Evolutionary conservation across 2,113 vertebrate species (phyloP), one percentile per base, ranked within the genome.

Genomic region (Dipodomys ordii): DNA sequence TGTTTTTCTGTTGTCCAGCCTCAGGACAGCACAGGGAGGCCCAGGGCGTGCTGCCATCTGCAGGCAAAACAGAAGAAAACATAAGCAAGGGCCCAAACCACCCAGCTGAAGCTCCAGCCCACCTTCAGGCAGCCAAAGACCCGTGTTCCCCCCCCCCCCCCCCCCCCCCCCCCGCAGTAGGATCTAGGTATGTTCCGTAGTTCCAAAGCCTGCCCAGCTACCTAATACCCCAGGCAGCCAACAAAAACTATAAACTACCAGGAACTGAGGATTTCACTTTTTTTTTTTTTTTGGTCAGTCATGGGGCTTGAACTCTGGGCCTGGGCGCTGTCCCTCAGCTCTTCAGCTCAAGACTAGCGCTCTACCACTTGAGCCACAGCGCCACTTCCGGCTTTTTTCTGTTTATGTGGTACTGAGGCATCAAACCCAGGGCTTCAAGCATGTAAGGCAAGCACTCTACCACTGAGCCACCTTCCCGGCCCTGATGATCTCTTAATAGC

Each of bases 21-120:
- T 84, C 13, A 19, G 62, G 44, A 53, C 35, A 20, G 53, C 5
- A 4, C 84, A 32, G 9, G 44, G 72, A 80, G 82, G 73, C 27
- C 69, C 94, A 87, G 95, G 49, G 49, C 0, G 7, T 96, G 85
- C 97, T 93, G 97, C 97, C 97, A 94, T 20, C 97, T 97, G 78
- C 95, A 97, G 97, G 94, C 46, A 53, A 92, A 57, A 92, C 22
- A 46, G 68, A 80, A 35, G 78, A 84, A 78, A 64, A 60, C 60
- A n/a, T 62, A 57, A 23, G 10, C 7, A 2, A 69, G 1, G 39
- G 69, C 27, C 7, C 16, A 19, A 22, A 27, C 25, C 3, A 18
- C 1, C 6, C 32, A 25, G 64, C 64, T 25, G 44, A 57, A 67
- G 71, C 27, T 30, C 25, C 9, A 2, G 19, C 39, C n/a, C 35